Percentiles rank a stretch among this genome's conserved stretches.
These are phyloP conservation scores for Pollenia amentaria DNA, from an alignment of 2,888 invertebrate species.

Conservation along the genomic window DNA sequence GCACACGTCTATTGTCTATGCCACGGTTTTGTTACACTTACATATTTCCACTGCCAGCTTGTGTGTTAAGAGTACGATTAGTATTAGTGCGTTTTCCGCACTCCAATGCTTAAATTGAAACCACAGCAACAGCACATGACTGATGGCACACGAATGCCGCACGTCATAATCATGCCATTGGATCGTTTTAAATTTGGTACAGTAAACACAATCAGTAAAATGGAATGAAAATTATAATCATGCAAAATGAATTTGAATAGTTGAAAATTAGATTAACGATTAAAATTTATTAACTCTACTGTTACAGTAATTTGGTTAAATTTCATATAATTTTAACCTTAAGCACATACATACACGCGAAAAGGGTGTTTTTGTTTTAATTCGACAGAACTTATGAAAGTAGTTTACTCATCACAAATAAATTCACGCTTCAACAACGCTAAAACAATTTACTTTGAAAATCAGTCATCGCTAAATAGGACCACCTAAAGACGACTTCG, in stretches of 20 bases:
- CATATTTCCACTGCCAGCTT: not conserved
- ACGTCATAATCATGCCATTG: conserved; percentile 14
- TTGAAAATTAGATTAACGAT: conserved; percentile 3
- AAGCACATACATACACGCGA: not conserved
- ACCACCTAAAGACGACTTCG: too few relatives aligned
- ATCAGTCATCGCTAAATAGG: too few relatives aligned
- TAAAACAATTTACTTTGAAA: too few relatives aligned
- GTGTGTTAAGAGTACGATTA: not conserved
- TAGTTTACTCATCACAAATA: too few relatives aligned
- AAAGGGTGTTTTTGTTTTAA: too few relatives aligned
- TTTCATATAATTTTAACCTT: not conserved
- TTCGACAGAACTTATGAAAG: not conserved
- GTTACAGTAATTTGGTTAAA: not conserved
- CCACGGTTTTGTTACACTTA: conserved; percentile 22
- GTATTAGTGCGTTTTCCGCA: not conserved
- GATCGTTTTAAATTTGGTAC: not conserved
- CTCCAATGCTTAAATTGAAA: conserved; percentile 16
- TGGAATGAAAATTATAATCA: conserved; percentile 29
- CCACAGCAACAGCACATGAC: not conserved
- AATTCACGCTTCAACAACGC: too few relatives aligned
- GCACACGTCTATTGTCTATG: not conserved
- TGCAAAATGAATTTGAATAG: conserved; percentile 27
- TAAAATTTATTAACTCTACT: conserved; percentile 15
- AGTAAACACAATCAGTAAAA: not conserved
- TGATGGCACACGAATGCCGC: conserved; percentile 34